phyloP scores from a whole-genome alignment of 2,113 vertebrate genomes.

The Martes martes region DNA sequence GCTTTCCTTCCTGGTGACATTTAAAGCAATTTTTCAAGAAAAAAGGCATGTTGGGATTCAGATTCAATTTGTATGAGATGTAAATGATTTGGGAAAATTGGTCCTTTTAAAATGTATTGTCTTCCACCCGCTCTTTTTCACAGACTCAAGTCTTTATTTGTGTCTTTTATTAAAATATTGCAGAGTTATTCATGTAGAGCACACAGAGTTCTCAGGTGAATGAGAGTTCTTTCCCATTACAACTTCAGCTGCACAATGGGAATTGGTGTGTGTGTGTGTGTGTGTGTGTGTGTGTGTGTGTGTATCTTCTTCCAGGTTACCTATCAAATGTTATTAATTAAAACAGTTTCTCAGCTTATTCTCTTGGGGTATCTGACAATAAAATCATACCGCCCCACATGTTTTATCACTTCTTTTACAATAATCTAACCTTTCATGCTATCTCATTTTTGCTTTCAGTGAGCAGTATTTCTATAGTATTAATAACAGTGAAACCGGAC shows the following conservation, averaged over 20 bases:
- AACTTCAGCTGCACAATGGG: background rate
- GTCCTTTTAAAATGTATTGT: background rate
- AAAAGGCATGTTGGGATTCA: background rate
- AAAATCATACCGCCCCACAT: background rate
- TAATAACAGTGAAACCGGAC: background rate
- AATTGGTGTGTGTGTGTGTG: background rate
- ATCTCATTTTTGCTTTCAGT: background rate
- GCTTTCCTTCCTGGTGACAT: background rate
- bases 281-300: background rate
- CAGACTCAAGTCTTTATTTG: background rate
- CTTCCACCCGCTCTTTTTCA: background rate
- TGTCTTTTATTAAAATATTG: background rate
- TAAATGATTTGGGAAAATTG: background rate
- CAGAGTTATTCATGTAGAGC: background rate
- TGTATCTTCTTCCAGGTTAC: background rate
- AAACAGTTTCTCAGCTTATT: background rate
- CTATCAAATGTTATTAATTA: slow-evolving; percentile 9
- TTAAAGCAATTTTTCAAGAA: background rate
- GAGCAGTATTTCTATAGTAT: background rate
- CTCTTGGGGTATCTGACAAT: background rate
- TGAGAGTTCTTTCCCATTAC: background rate
- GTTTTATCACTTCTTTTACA: background rate
- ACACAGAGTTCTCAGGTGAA: background rate
- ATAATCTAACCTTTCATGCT: background rate
- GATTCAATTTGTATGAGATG: background rate